Base-by-base conservation (phyloP, 2,113 vertebrate species). In the Choloepus hoffmanni region DNA sequence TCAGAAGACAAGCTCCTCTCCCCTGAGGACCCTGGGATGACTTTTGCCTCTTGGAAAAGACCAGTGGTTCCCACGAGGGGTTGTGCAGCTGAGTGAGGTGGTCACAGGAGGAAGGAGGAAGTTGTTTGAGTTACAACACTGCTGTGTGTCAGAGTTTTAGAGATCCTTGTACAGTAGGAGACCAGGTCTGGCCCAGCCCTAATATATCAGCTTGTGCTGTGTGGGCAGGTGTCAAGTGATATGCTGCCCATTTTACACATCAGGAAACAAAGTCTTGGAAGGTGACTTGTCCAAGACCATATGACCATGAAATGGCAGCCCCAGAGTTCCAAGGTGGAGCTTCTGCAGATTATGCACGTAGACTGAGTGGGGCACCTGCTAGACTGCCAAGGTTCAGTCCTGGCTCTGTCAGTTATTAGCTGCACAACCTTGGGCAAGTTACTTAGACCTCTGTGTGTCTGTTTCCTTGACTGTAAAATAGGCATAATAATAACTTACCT, bases 191-290 rank as follows among this genome's bases (percentile, higher is more conserved):
- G 2, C 45, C 36, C 23, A 70, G 62, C 2, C 5, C 72, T 53
- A 26, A 84, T 21, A 40, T 1, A 5, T 83, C 33, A 74, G 50
- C 65, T 77, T 90, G 55, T 87, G 43, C 55, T 83, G 15, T 91
- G 26, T 68, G 28, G 62, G 53, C 36, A n/a, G 62, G 72, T 82
- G 63, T 89, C 78, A 74, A 55, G 18, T 85, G 26, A 43, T 5
- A 0, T 68, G 24, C 40, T 4, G 1, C 14, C 36, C 0, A 0
- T 79, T 96, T 96, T 95, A 74, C 23, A 81, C 48, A 63, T 0
- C 0, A 94, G 92, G 74, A 98, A 94, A 96, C 77, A 68, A 87
- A 97, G 93, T 40, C 48, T 95, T 74, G 84, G 58, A 92, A 85
- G 58, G 62, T 89, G 5, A 79, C 85, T 95, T 96, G 7, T 84